phyloP scores from a whole-genome alignment of 2,113 vertebrate species.

The cat (Felis catus) region F.catus_Fca126_mat1.0 CM031425.1:7862001-7862500 shows the following conservation, averaged over 20 bases:
- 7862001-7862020: neutral
- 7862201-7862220: neutral
- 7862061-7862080: neutral
- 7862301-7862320: too few relatives aligned
- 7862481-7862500: neutral
- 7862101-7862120: neutral
- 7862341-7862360: neutral
- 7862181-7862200: neutral
- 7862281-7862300: too few relatives aligned
- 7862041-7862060: neutral
- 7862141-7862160: neutral
- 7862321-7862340: too few relatives aligned
- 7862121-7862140: neutral
- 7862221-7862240: too few relatives aligned
- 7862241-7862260: too few relatives aligned
- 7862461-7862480: neutral
- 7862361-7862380: neutral
- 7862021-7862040: neutral
- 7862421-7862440: neutral
- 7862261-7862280: too few relatives aligned
- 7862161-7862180: neutral
- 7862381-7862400: neutral
- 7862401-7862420: neutral
- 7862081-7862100: neutral
- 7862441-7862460: neutral